Base-by-base conservation (phyloP, 2,888 invertebrate genomes). In the Calliphora vomitoria region DNA sequence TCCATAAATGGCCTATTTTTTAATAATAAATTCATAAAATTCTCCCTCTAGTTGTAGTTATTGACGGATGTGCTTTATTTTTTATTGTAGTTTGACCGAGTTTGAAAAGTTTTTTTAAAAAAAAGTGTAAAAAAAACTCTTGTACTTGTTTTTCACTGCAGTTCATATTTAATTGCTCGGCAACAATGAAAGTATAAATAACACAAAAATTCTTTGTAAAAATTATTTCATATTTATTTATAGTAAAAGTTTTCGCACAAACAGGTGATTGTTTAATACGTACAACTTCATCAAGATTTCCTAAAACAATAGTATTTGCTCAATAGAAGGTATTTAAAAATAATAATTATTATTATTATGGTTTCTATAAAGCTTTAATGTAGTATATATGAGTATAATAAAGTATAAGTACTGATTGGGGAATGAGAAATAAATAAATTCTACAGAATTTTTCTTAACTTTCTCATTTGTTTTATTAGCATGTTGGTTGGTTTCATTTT, bases 401-500 rank as follows among this genome's bases (percentile, higher is more conserved):
- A 18, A 31, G 31, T 60, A 58, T 60, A 69, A 80, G 50, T 20
- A 69, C 38, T 31, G 35, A 47, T 60, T 62, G 80, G 25, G n/a
- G 71, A 53, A 41, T 64, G 41, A n/a, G 13, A 38, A 80, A 50
- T 20, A 38, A 80, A 50, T 20, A 35, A 60, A 60, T 35, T 50
- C 38, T 71, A 13, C 50, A 8, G 38, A 80, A 44, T 6, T 15
- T 68, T 81, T 60, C 53, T 11, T 55, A 55, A 74, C 44, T 64
- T 64, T 53, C 41, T 41, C 71, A 64, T 64, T 64, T 55, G 44
- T 13, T 72, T 71, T 69, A 20, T 47, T 47, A 66, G 11, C 53
- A 53, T 64, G 72, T 72, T 25, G 25, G 72, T 72, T 64, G 18
- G n/a, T 64, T 64, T 72, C n/a, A 71, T 13, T 72, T 81, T 15